These are phyloP conservation scores for Lepidocolaptes lacrymiger DNA, from an alignment of 2,797 vertebrate genomes.

Conservation along the genomic window DNA sequence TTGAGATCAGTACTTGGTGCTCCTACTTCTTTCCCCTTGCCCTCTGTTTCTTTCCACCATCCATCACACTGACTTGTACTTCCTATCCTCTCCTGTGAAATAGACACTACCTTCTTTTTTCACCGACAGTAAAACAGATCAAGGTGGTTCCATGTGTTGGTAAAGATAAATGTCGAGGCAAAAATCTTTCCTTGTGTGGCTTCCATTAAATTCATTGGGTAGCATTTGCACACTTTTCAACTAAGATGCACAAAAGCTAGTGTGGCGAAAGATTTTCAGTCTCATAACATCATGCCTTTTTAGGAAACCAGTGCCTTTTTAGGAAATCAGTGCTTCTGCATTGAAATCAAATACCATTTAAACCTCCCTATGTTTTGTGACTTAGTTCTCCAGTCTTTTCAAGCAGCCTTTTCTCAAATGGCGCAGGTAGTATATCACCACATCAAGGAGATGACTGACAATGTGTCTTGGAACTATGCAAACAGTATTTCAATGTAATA, in stretches of 20 bases:
- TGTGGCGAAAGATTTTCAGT: background rate
- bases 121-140: slow-evolving; percentile 52
- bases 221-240: slow-evolving; percentile 21
- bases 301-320: background rate
- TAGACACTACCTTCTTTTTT: slow-evolving; percentile 62
- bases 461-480: background rate
- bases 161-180: slow-evolving; percentile 42
- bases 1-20: slow-evolving; percentile 42
- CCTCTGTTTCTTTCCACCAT: slow-evolving; percentile 56
- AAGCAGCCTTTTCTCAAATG: background rate
- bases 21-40: slow-evolving; percentile 52
- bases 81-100: slow-evolving; percentile 68
- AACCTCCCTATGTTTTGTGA: background rate
- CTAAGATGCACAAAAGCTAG: background rate
- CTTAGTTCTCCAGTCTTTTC: background rate
- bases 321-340: background rate
- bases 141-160: slow-evolving; percentile 54
- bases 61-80: slow-evolving; percentile 66
- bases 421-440: background rate
- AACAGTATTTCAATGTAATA: background rate
- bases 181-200: slow-evolving; percentile 37
- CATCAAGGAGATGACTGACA: background rate
- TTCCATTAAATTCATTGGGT: slow-evolving; percentile 22
- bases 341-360: slow-evolving; percentile 7
- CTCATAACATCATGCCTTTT: background rate